These are phyloP conservation scores for Andrena trimmerana DNA, from an alignment of 2,888 invertebrate genomes.

Conservation along the genomic window DNA sequence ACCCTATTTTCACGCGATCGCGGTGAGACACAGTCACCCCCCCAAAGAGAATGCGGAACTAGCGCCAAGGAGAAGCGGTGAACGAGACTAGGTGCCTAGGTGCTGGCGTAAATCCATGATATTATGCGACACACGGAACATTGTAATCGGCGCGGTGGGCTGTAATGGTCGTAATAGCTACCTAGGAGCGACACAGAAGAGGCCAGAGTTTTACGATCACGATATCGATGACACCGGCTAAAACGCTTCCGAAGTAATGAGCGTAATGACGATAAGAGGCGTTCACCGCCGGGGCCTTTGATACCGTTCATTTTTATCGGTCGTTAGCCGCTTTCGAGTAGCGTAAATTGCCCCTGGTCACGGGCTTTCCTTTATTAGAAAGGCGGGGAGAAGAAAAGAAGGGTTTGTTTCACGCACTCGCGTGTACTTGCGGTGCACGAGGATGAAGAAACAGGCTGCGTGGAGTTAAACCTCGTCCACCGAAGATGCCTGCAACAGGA, in stretches of 20 bases:
- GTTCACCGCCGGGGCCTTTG: constrained; percentile 2
- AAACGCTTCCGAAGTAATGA: constrained; percentile 22
- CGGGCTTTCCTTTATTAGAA: not conserved
- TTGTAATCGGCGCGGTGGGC: not conserved
- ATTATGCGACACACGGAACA: not conserved
- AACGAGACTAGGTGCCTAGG: no score
- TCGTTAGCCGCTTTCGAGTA: not conserved
- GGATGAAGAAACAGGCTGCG: not conserved
- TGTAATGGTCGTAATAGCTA: constrained; percentile 8
- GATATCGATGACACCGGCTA: constrained; percentile 38
- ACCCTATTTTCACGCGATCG: not conserved
- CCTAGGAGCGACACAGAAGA: not conserved
- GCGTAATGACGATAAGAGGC: constrained; percentile 21
- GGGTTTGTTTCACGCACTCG: not conserved
- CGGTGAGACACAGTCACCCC: not conserved
- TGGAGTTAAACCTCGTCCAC: not conserved
- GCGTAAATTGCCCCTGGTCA: not conserved
- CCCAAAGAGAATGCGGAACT: not conserved
- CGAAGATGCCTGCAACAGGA: not conserved
- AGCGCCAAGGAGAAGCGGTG: not conserved
- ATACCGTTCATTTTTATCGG: constrained; percentile 30
- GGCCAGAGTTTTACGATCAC: constrained; percentile 29
- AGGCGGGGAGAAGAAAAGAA: not conserved
- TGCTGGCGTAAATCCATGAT: not conserved
- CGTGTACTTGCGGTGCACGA: not conserved